phyloP scores from a whole-genome alignment of 1,140 invertebrate species.

The Drosophila auraria region DNA sequence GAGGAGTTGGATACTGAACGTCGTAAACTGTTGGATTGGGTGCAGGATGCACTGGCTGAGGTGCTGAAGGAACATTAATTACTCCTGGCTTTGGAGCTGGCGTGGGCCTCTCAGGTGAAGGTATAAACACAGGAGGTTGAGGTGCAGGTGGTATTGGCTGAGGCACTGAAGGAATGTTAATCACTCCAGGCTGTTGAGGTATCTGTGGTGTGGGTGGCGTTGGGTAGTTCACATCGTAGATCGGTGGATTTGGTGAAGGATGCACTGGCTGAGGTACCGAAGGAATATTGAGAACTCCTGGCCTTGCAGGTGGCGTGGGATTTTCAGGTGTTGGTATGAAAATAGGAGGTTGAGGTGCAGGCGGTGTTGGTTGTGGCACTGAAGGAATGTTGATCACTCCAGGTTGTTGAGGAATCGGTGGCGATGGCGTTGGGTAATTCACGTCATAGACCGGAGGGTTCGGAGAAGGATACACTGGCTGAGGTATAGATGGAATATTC shows the following conservation, averaged over 20 bases:
- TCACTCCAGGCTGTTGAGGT: constrained; percentile 35
- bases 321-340: constrained; percentile 5
- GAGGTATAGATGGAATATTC: constrained; percentile 46
- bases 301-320: constrained; percentile 61
- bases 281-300: constrained; percentile 88
- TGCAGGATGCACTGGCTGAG: constrained; percentile 23
- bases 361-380: constrained; percentile 13
- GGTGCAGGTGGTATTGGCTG: constrained; percentile 26
- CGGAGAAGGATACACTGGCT: constrained; percentile 85
- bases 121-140: constrained; percentile 14
- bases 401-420: constrained; percentile 20
- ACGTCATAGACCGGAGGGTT: constrained; percentile 91
- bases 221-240: constrained; percentile 84
- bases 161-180: constrained; percentile 49
- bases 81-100: constrained; percentile 87
- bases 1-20: constrained; percentile 85
- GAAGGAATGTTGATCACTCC: constrained; percentile 58
- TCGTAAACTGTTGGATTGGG: constrained; percentile 17
- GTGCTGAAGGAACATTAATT: constrained; percentile 84
- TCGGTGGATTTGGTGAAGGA: constrained; percentile 4
- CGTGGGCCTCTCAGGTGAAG: constrained; percentile 3
- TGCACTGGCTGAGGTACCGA: constrained; percentile 24
- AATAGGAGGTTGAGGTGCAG: constrained; percentile 22
- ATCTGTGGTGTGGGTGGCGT: constrained; percentile 60
- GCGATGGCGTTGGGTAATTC: constrained; percentile 19